Conservation (phyloP, 2,113 vertebrate species). For the Aramus guarauna region DNA sequence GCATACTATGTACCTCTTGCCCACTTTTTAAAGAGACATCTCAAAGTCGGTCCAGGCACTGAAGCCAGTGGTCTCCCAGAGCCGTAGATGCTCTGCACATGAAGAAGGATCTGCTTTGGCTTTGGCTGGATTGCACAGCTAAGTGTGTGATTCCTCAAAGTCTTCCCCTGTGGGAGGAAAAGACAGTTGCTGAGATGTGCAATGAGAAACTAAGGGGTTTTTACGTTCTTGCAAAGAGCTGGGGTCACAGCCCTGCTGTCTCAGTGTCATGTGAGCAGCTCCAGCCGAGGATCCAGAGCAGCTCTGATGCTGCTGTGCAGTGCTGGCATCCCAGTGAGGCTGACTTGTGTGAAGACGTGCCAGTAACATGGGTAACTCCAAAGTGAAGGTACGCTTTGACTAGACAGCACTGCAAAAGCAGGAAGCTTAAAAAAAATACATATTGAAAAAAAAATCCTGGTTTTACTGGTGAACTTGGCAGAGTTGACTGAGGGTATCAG, state of each 20-base stretch:
- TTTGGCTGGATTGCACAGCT: neutral
- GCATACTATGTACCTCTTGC: neutral
- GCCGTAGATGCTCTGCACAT: accelerated
- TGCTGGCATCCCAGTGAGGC: neutral
- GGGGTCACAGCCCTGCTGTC: neutral
- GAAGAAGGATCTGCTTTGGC: neutral
- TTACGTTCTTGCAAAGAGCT: neutral
- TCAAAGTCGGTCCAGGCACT: neutral
- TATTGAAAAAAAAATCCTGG: too few relatives aligned
- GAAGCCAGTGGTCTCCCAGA: neutral
- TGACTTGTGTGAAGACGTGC: neutral
- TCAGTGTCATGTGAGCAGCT: neutral
- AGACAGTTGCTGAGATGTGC: neutral
- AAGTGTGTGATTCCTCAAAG: neutral
- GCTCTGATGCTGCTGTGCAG: neutral
- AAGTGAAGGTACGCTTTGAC: neutral
- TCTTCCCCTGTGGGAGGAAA: neutral
- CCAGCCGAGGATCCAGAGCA: neutral
- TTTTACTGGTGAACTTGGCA: neutral
- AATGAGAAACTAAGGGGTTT: neutral
- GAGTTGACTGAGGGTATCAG: neutral
- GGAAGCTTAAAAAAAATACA: neutral
- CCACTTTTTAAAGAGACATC: neutral
- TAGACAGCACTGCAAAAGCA: neutral
- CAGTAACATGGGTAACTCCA: neutral